phyloP scores from a whole-genome alignment of 2,797 vertebrate genomes.

The Amniataba percoides region DNA sequence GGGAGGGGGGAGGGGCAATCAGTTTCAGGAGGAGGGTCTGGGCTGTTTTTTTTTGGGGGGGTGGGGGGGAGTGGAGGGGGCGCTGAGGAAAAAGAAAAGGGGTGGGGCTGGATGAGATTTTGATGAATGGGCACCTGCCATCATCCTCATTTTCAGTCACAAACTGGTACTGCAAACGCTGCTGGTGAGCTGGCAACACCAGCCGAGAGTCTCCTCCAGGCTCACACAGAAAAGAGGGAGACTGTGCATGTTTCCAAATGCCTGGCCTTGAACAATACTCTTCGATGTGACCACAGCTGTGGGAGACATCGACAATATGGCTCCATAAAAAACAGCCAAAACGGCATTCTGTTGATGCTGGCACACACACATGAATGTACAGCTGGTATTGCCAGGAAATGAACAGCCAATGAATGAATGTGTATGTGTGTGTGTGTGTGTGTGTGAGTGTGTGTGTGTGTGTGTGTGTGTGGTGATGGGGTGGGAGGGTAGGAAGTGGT shows the following conservation, averaged over 20 bases:
- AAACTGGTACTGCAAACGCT: slow-evolving; percentile 19
- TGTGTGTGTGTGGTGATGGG: too few species aligned
- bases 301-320: slow-evolving; percentile 56
- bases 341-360: slow-evolving; percentile 32
- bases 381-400: slow-evolving; percentile 30
- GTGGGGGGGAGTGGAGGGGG: slow-evolving; percentile 12
- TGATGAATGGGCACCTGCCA: slow-evolving; percentile 80
- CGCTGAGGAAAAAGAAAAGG: slow-evolving; percentile 29
- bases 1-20: slow-evolving; percentile 66
- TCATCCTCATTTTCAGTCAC: slow-evolving; percentile 42
- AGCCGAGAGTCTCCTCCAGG: slow-evolving; percentile 31
- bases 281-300: slow-evolving; percentile 65
- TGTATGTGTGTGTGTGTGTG: too few species aligned
- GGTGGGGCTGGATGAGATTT: slow-evolving; percentile 58
- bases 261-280: slow-evolving; percentile 41
- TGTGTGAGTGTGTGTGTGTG: too few species aligned
- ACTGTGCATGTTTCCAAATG: background rate
- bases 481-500: slow-evolving; percentile 42
- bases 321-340: slow-evolving; percentile 42
- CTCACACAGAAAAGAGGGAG: slow-evolving; percentile 8
- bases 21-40: slow-evolving; percentile 57
- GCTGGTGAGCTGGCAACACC: background rate
- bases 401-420: slow-evolving; percentile 46
- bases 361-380: slow-evolving; percentile 39
- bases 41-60: slow-evolving; percentile 35